These are phyloP conservation scores for Toxotes chatareus DNA, from an alignment of 2,113 vertebrate species.

Conservation along the genomic window DNA sequence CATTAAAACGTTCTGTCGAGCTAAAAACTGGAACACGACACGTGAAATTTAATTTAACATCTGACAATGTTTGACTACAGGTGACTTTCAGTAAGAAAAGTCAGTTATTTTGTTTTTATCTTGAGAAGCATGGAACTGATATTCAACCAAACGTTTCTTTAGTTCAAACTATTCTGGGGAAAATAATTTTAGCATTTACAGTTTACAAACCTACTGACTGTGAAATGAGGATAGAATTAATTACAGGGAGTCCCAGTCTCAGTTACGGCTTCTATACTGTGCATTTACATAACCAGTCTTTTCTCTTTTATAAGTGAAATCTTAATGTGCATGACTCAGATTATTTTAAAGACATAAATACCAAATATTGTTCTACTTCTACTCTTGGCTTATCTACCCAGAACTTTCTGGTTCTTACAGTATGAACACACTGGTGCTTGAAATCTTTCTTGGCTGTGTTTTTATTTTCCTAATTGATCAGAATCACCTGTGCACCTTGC, in stretches of 20 bases:
- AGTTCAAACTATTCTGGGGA: too few species aligned
- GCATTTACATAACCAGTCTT: not conserved
- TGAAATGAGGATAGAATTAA: not conserved
- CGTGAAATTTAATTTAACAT: not conserved
- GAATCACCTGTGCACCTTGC: constrained; percentile 41
- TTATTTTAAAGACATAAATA: not conserved
- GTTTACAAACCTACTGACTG: not conserved
- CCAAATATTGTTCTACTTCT: too few species aligned
- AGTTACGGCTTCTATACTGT: not conserved
- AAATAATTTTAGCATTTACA: not conserved
- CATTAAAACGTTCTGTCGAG: too few species aligned
- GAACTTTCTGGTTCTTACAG: not conserved
- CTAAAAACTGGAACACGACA: not conserved
- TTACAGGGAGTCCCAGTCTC: too few species aligned
- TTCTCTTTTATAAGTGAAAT: not conserved
- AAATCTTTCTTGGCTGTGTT: not conserved
- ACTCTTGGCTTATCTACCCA: not conserved
- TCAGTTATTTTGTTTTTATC: not conserved
- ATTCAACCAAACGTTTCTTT: not conserved
- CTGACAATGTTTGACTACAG: too few species aligned
- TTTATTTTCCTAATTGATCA: constrained; percentile 34
- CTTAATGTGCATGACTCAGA: not conserved
- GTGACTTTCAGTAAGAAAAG: not conserved
- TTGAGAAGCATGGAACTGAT: not conserved
- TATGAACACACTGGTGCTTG: not conserved